phyloP scores from a whole-genome alignment of 2,113 vertebrate species.

The Antidorcas marsupialis region DNA sequence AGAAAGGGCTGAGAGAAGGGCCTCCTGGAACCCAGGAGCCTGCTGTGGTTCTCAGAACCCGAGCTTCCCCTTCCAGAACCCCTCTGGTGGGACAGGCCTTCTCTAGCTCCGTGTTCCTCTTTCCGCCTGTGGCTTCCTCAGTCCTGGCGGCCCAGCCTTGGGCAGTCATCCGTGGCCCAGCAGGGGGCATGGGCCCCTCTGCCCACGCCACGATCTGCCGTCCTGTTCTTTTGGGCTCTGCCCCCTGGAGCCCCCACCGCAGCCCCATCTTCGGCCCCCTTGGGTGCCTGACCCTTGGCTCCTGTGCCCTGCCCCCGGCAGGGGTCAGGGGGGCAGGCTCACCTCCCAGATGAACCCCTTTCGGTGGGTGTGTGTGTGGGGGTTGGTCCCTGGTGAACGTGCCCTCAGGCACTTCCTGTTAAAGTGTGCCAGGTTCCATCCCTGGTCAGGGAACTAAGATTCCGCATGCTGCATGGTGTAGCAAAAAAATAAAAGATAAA shows the following conservation, averaged over 20 bases:
- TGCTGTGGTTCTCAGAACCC: accelerated
- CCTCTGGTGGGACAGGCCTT: neutral
- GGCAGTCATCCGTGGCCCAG: accelerated
- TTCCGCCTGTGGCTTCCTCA: neutral
- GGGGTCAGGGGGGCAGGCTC: neutral
- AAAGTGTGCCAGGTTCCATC: neutral
- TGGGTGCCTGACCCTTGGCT: neutral
- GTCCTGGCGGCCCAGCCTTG: too few species aligned
- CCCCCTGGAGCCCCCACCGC: neutral
- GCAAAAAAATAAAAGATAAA: neutral
- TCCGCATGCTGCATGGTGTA: neutral
- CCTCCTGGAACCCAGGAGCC: neutral
- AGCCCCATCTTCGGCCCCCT: accelerated
- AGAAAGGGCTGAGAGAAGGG: neutral
- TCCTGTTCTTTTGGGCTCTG: neutral
- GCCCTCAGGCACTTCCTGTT: neutral
- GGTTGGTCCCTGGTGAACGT: neutral
- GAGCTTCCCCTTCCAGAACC: neutral
- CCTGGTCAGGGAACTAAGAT: neutral
- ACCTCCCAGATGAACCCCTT: neutral
- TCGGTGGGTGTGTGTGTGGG: accelerated
- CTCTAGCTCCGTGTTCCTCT: neutral
- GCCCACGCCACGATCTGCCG: neutral
- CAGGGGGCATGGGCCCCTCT: neutral
- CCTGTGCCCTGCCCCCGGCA: neutral